Conservation (phyloP, 2,888 invertebrate genomes). For the Chloroclysta siterata region DNA sequence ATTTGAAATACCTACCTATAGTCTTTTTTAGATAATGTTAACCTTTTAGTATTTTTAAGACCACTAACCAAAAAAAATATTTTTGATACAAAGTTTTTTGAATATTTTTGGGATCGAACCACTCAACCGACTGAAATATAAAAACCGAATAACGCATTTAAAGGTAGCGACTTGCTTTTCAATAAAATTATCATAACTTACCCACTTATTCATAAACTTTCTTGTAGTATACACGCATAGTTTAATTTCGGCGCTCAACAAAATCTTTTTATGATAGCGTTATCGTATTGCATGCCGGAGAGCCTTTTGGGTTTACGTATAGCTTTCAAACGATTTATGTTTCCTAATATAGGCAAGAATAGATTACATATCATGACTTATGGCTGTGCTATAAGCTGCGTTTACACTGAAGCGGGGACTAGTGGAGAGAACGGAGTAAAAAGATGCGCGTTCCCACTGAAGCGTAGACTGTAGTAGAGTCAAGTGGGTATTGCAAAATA, state of each 20-base stretch:
- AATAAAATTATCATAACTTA: background rate
- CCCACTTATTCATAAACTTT: background rate
- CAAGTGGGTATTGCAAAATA: too few relatives aligned
- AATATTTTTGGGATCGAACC: background rate
- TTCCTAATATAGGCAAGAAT: slow-evolving; percentile 43
- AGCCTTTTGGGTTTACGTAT: slow-evolving; percentile 56
- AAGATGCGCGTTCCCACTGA: too few relatives aligned
- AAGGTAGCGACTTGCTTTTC: too few relatives aligned
- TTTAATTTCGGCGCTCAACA: slow-evolving; percentile 18
- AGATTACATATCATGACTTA: slow-evolving; percentile 43
- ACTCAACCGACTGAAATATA: background rate
- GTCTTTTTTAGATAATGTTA: too few relatives aligned
- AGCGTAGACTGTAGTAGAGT: too few relatives aligned
- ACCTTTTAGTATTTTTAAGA: too few relatives aligned
- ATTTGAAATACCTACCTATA: too few relatives aligned
- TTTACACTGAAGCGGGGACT: background rate
- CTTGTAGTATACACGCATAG: background rate
- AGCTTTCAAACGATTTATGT: slow-evolving; percentile 47
- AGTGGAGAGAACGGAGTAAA: background rate
- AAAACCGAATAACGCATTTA: background rate
- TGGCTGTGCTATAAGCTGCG: slow-evolving; percentile 29
- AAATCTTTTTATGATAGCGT: slow-evolving; percentile 24
- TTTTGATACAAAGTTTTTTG: too few relatives aligned
- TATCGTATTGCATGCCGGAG: slow-evolving; percentile 76
- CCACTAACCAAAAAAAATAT: too few relatives aligned